phyloP scores from a whole-genome alignment of 37 sponge, comb jelly and placozoan species.

The Oopsacas minuta region DNA sequence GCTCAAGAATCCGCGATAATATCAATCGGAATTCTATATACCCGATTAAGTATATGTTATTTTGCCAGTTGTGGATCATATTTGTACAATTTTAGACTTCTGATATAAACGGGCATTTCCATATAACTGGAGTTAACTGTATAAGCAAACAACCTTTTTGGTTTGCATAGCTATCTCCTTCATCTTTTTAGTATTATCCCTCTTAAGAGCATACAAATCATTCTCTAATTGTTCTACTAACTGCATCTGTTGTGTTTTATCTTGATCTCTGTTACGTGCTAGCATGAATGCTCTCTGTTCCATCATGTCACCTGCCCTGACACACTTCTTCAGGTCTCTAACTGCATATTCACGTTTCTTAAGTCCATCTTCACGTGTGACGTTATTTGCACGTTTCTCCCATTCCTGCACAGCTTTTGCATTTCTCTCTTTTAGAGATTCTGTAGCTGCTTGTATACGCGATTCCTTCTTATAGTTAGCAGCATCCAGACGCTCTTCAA shows the following conservation, averaged over 20 bases:
- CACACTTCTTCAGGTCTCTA: not conserved
- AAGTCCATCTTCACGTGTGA: not conserved
- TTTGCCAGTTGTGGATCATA: too few relatives aligned
- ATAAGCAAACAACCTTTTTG: not conserved
- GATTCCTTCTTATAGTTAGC: not conserved
- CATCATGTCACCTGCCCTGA: not conserved
- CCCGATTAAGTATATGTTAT: too few relatives aligned
- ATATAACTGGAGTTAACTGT: too few relatives aligned
- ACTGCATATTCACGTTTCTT: not conserved
- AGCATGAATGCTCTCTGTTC: constrained; percentile 8
- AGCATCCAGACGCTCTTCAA: not conserved
- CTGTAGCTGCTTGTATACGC: not conserved
- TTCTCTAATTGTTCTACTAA: not conserved
- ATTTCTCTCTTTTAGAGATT: not conserved
- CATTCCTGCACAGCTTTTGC: not conserved
- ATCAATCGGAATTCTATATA: too few relatives aligned
- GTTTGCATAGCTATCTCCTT: constrained; percentile 6
- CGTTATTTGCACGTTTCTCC: not conserved
- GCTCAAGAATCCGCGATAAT: too few relatives aligned
- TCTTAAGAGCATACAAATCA: not conserved
- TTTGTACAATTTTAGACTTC: too few relatives aligned
- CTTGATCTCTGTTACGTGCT: not conserved
- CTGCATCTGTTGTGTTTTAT: not conserved
- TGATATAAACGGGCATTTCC: too few relatives aligned
- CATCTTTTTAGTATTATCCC: not conserved